Percentiles rank a stretch among this genome's conserved stretches.
These are phyloP conservation scores for Dendrocopos noguchii DNA, from an alignment of 2,113 vertebrate genomes.

Conservation along the genomic window DNA sequence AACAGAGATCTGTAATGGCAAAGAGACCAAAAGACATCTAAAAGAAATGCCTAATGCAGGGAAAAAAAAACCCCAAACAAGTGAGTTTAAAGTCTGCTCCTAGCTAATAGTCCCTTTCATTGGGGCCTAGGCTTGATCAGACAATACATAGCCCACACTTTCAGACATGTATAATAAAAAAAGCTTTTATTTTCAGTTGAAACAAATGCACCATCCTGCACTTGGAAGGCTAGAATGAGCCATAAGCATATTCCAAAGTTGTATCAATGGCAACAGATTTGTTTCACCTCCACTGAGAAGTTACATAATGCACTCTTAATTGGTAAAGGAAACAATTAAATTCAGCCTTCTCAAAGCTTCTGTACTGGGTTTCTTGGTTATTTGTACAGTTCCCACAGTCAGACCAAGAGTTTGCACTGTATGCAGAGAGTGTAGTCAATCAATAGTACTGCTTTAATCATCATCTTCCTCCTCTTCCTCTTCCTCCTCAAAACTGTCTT, in stretches of 20 bases:
- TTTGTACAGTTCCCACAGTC: constrained; percentile 71
- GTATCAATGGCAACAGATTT: constrained; percentile 66
- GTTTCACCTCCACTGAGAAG: constrained; percentile 68
- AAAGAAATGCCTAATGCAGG: constrained; percentile 72
- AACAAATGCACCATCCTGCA: constrained; percentile 76
- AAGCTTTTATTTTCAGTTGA: constrained; percentile 79
- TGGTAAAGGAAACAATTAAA: constrained; percentile 74
- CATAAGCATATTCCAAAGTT: constrained; percentile 64
- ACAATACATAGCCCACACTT: constrained; percentile 80
- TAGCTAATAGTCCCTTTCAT: constrained; percentile 68
- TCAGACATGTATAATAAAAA: constrained; percentile 78
- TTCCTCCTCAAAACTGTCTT: constrained; percentile 97
- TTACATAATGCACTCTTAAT: constrained; percentile 75
- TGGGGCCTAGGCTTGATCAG: constrained; percentile 75
- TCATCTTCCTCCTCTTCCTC: constrained; percentile 90
- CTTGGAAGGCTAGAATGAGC: constrained; percentile 69
- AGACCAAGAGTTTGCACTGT: constrained; percentile 70
- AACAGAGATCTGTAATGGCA: constrained; percentile 52
- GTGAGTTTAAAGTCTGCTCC: constrained; percentile 57
- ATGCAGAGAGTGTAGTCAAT: constrained; percentile 64
- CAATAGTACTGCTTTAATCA: constrained; percentile 59
- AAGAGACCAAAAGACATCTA: constrained; percentile 58
- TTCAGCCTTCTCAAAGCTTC: constrained; percentile 68
- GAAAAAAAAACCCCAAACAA: background rate
- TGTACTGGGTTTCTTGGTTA: constrained; percentile 70